Base-by-base conservation (phyloP, 2,797 vertebrate species). In the Astyanax mexicanus region DNA sequence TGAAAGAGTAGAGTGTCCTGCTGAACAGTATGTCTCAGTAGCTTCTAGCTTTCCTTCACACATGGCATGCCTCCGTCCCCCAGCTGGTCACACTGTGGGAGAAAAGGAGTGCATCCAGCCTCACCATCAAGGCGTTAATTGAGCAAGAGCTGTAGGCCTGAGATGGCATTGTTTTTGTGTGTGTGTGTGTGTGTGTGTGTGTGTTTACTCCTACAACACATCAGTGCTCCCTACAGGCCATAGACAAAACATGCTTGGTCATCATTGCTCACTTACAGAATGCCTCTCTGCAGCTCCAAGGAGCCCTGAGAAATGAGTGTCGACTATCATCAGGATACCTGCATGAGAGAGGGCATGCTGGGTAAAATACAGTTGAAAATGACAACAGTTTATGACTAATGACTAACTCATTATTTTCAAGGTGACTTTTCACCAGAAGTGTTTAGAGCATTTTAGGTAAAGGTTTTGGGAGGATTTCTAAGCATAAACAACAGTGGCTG, bases 211-310 rank as follows among this genome's bases (percentile, higher is more conserved):
- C 80, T 57, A 79, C 68, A 75, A 81, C 80, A 72, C 80, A 79
- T 84, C 83, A 86, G 83, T 83, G 86, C 86, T 86, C 87, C 81
- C 89, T 89, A 82, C 86, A 89, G 89, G 86, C 77, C 7, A 15
- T 62, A 75, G 64, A 44, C 45, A 51, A 73, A 75, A 52, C 84
- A 75, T 19, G 81, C 67, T 54, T 67, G 51, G 75, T 72, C 78
- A 80, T 62, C 38, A n/a, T 40, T 45, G 37, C 21, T 27, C 51
- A 66, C 23, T 47, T 47, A 47, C 35, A 15, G 25, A 47, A 47
- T 13, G 37, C 54, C 19, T 64, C 27, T 70, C 8, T n/a, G n/a
- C 35, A 8, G 17, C 29, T 60, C 57, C n/a, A 37, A 32, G 25
- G 54, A 54, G 13, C 74, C n/a, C 37, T 61, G 23, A 29, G 9